Evolutionary conservation across 2,888 invertebrate genomes (phyloP), one percentile per base, ranked within the genome.

Genomic region (Cataglyphis cursor): DNA sequence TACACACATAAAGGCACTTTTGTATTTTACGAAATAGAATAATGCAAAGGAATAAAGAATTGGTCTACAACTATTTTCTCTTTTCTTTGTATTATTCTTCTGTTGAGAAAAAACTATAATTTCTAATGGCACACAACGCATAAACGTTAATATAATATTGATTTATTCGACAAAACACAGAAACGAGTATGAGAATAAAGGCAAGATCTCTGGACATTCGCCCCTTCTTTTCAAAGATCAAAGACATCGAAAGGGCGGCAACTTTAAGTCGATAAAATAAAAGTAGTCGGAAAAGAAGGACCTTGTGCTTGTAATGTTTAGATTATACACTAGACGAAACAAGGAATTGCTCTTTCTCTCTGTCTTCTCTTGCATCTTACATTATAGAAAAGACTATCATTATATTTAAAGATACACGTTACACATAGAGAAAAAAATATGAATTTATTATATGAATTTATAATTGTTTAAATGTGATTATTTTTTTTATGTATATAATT

Each of bases 181-280:
- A 28, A 54, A 64, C 18, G 10, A 9, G 12, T 51, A 51, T 4
- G 38, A 15, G 24, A 65, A 24, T 64, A 64, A 65, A 59, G n/a
- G 18, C 3, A 44, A 24, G n/a, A 38, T 75, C 62, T 75, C 74
- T 62, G 21, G 10, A 62, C 6, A 35, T 31, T 64, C 12, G 15
- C 15, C 12, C 1, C 8, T 24, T 51, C 24, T 64, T 64, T 8
- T 24, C 12, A 3, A 64, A 64, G 24, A 76, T 76, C 65, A 65
- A 65, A 65, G 54, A 28, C 28, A 38, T 48, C 21, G 65, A 66
- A 38, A 4, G 35, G 18, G 24, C 35, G 35, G 18, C 51, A 51
- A 64, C 24, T 28, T 75, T 75, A 51, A 76, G 5, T n/a, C 12
- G 51, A 54, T 54, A 64, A 24, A 64, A n/a, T 38, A 51, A 76